A percentile compares a stretch with the other conserved stretches of the same genome.
Evolutionary conservation across 2,113 vertebrate genomes (phyloP).

Genomic region (Piaya cayana): DNA sequence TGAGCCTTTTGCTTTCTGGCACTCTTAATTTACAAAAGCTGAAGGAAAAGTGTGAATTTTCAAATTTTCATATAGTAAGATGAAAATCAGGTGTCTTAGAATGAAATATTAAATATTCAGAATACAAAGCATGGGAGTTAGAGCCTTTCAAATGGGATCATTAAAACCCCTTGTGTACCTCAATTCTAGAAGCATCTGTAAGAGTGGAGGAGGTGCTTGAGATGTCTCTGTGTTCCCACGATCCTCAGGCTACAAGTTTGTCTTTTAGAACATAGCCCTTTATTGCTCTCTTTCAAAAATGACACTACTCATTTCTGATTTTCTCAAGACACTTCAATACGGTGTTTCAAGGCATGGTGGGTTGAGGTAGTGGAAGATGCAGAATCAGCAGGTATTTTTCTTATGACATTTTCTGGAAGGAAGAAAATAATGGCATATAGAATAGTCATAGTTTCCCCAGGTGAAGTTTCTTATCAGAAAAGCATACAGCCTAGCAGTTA

Average conservation of each 20-base stretch:
- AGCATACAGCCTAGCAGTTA: neutral
- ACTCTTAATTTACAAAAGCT: neutral
- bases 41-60: neutral
- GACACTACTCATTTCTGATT: neutral
- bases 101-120: neutral
- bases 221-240: neutral
- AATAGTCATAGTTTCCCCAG: neutral
- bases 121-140: neutral
- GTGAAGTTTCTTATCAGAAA: neutral
- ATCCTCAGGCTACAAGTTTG: neutral
- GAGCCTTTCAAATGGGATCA: neutral
- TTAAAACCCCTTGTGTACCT: neutral
- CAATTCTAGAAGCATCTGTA: neutral
- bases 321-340: neutral
- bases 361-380: neutral
- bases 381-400: neutral
- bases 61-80: neutral
- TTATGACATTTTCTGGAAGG: neutral
- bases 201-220: neutral
- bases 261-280: neutral
- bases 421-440: neutral
- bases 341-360: neutral
- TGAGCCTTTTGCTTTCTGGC: neutral
- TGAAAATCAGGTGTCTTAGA: neutral
- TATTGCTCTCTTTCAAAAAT: neutral